A percentile compares a stretch with the other conserved stretches of the same genome.
Conservation (phyloP, 2,888 invertebrate genomes). For the Dasypogon diadema region DNA sequence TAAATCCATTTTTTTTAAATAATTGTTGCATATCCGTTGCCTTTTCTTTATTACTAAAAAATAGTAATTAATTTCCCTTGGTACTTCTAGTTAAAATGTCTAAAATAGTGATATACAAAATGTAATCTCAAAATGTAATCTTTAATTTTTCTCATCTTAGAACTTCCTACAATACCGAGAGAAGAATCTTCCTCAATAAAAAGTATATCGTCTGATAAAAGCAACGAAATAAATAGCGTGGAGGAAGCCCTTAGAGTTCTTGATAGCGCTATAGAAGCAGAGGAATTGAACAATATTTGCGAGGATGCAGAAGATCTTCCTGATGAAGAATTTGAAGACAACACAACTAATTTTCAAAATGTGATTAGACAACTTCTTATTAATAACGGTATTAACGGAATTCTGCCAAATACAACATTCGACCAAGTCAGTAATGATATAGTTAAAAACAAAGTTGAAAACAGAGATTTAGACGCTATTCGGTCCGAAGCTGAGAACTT, state of each 20-base stretch:
- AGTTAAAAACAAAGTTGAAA: conserved; percentile 35
- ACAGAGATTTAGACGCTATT: conserved; percentile 15
- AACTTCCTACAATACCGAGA: not conserved
- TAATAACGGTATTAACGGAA: conserved; percentile 47
- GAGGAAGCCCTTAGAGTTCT: conserved; percentile 58
- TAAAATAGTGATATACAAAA: too few relatives aligned
- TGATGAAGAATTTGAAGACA: conserved; percentile 49
- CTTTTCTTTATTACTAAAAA: too few relatives aligned
- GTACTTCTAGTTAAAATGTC: too few relatives aligned
- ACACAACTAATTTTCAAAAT: conserved; percentile 54
- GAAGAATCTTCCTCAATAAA: conserved; percentile 53
- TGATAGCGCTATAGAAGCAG: conserved; percentile 58
- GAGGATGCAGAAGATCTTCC: conserved; percentile 39
- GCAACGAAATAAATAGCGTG: conserved; percentile 57
- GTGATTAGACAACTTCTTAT: conserved; percentile 54
- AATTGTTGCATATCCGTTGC: too few relatives aligned
- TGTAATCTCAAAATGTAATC: too few relatives aligned
- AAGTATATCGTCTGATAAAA: conserved; percentile 55
- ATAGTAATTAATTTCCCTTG: too few relatives aligned
- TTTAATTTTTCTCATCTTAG: not conserved
- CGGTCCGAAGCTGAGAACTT: conserved; percentile 48
- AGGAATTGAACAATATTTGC: conserved; percentile 50
- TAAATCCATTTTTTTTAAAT: too few relatives aligned
- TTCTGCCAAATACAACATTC: conserved; percentile 18
- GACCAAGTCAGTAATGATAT: conserved; percentile 29